phyloP scores from a whole-genome alignment of 2,113 vertebrate species.

The Hippocampus zosterae region DNA sequence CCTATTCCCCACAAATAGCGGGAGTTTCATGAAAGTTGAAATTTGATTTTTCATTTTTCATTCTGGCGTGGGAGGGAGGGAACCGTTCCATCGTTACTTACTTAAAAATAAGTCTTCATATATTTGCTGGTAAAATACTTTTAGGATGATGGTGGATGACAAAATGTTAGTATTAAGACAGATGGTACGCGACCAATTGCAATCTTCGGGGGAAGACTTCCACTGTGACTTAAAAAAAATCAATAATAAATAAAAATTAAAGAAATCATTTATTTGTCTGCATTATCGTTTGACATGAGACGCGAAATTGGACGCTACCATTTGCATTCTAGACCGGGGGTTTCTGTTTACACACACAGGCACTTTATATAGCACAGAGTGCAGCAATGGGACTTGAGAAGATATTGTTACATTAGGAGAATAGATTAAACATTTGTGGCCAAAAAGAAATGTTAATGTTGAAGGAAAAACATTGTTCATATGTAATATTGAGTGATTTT shows the following conservation, averaged over 20 bases:
- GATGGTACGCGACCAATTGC: too few species aligned
- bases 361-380: not conserved
- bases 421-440: not conserved
- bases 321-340: not conserved
- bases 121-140: too few species aligned
- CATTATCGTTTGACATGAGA: not conserved
- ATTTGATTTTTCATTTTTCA: not conserved
- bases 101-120: too few species aligned
- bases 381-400: not conserved
- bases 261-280: not conserved
- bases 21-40: not conserved
- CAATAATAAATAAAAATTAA: not conserved
- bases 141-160: too few species aligned
- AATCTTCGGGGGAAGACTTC: not conserved
- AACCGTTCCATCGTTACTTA: too few species aligned
- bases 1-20: too few species aligned
- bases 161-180: too few species aligned
- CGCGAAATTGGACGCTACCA: not conserved
- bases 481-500: too few species aligned
- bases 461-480: not conserved
- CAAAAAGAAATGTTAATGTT: not conserved
- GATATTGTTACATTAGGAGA: not conserved
- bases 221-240: not conserved
- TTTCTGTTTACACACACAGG: not conserved
- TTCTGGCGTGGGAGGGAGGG: too few species aligned